Conservation (phyloP, 2,888 invertebrate genomes). For the Diarsia rubi region DNA sequence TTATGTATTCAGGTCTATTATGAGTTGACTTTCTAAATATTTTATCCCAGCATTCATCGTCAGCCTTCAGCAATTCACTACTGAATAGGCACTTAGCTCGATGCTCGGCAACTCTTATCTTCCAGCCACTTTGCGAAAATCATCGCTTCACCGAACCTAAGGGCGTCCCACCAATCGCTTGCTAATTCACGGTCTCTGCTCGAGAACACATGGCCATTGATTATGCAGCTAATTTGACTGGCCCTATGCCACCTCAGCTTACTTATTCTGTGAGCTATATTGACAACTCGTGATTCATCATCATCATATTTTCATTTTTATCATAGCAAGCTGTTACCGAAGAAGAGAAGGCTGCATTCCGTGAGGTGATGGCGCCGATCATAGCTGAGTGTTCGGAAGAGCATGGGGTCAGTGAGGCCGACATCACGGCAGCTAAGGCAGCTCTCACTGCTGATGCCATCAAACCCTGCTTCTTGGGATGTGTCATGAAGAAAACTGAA, state of each 20-base stretch:
- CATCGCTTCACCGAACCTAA: too few species aligned
- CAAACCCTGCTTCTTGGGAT: constrained; percentile 65
- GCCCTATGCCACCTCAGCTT: too few species aligned
- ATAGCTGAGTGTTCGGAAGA: constrained; percentile 63
- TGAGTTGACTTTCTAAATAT: neutral
- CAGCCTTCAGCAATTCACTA: too few species aligned
- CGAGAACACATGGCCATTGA: too few species aligned
- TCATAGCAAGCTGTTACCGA: constrained; percentile 57
- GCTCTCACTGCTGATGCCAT: constrained; percentile 42
- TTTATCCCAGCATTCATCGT: neutral
- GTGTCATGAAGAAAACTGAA: constrained; percentile 49
- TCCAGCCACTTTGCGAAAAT: too few species aligned
- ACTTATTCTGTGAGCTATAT: too few species aligned
- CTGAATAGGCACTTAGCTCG: too few species aligned
- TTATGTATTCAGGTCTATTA: neutral
- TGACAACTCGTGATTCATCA: neutral
- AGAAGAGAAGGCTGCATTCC: constrained; percentile 57
- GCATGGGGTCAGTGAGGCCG: constrained; percentile 54
- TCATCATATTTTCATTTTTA: neutral
- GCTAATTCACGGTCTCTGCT: too few species aligned
- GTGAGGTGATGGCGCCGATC: constrained; percentile 46
- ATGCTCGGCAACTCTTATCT: too few species aligned
- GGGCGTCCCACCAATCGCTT: too few species aligned
- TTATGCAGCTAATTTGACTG: too few species aligned
- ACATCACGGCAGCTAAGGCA: constrained; percentile 62